Evolutionary conservation across 1,140 invertebrate genomes (phyloP).

Genomic region (Brachionus asplanchnoidis): DNA sequence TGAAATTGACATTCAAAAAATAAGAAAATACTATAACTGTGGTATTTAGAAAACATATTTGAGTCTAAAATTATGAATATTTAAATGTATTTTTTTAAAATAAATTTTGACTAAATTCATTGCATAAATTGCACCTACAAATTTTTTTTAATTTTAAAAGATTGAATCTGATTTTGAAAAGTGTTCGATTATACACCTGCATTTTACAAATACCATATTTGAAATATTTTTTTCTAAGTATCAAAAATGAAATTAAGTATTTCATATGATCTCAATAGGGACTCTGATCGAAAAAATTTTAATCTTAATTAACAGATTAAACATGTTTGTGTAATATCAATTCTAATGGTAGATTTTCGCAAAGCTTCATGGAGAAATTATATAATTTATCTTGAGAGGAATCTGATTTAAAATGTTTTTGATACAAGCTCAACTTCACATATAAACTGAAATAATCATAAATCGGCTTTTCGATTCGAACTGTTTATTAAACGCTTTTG

Average conservation of each 20-base stretch:
- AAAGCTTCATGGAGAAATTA: background rate
- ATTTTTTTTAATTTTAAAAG: background rate
- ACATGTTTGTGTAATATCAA: background rate
- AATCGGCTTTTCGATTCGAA: constrained; percentile 6
- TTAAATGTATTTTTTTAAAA: background rate
- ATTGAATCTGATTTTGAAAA: background rate
- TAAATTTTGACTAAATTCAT: background rate
- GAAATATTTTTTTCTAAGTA: background rate
- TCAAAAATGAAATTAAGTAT: background rate
- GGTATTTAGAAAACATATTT: background rate
- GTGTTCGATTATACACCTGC: background rate
- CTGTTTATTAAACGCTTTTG: constrained; percentile 27
- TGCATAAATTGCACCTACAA: background rate
- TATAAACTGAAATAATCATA: constrained; percentile 10
- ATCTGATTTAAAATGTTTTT: background rate
- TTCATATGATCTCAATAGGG: background rate
- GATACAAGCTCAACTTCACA: background rate
- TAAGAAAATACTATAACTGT: constrained; percentile 23
- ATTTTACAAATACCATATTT: background rate
- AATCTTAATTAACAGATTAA: background rate
- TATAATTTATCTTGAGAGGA: background rate
- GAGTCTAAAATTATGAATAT: background rate
- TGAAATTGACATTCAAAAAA: constrained; percentile 15
- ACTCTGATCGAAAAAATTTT: background rate
- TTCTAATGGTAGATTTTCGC: background rate